Evolutionary conservation across 2,888 invertebrate genomes (phyloP).

Genomic region (Andricus curvator): DNA sequence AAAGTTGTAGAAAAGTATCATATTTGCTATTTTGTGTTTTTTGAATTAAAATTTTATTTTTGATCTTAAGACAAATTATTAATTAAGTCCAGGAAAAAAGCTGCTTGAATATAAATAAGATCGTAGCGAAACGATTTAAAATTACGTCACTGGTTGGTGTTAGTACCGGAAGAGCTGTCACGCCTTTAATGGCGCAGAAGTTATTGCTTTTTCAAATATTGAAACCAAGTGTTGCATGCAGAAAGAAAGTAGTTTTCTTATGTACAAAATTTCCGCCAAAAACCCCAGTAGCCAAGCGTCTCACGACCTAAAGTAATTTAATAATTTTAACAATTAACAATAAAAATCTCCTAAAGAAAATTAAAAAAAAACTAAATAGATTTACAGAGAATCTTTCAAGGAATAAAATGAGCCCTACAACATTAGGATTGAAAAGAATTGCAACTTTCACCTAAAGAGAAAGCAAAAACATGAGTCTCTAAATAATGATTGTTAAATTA

Average conservation of each 20-base stretch:
- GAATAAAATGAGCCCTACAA: too few species aligned
- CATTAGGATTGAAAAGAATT: too few species aligned
- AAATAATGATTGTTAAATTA: too few species aligned
- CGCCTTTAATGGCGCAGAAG: conserved; percentile 18
- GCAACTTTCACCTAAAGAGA: too few species aligned
- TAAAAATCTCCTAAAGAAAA: too few species aligned
- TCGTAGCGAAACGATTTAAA: neutral
- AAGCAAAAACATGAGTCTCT: too few species aligned
- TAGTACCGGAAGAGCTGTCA: conserved; percentile 22
- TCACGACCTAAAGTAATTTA: conserved; percentile 21
- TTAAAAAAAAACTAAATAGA: too few species aligned
- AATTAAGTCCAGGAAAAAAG: neutral
- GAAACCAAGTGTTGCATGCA: conserved; percentile 21
- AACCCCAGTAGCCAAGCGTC: conserved; percentile 7
- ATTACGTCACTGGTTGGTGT: conserved; percentile 8
- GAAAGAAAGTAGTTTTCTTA: conserved; percentile 31
- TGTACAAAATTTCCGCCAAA: conserved; percentile 5
- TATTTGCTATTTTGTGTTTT: too few species aligned
- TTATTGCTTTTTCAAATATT: conserved; percentile 32
- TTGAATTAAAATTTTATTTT: too few species aligned
- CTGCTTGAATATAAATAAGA: neutral
- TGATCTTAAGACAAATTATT: neutral
- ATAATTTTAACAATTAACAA: neutral
- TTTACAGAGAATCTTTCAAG: too few species aligned
- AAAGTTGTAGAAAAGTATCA: too few species aligned